Conservation (phyloP, 2,113 vertebrate species). For the Thalassoma bifasciatum region DNA sequence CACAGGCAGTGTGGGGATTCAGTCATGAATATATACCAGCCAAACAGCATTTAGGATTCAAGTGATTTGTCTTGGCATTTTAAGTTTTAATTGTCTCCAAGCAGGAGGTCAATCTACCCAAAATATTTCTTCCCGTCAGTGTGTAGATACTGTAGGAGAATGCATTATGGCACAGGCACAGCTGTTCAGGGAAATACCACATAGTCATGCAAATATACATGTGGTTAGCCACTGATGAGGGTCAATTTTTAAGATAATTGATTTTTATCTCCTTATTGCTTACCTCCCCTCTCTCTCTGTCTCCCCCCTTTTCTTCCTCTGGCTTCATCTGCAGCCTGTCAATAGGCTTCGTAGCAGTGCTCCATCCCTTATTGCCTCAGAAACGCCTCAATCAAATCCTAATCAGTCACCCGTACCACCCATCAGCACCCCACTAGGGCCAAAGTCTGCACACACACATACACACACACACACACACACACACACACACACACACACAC, state of each 20-base stretch:
- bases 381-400: constrained; percentile 84
- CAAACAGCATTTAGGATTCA: constrained; percentile 68
- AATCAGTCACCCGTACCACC: constrained; percentile 78
- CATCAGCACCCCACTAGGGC: constrained; percentile 62
- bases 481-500: too few relatives aligned
- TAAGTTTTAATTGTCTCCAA: constrained; percentile 75
- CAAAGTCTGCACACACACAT: constrained; percentile 22
- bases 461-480: too few relatives aligned
- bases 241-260: constrained; percentile 82
- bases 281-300: constrained; percentile 58
- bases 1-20: constrained; percentile 52
- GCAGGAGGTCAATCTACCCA: constrained; percentile 55
- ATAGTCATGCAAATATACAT: constrained; percentile 26
- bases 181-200: constrained; percentile 28
- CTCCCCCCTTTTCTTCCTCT: constrained; percentile 55
- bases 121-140: constrained; percentile 46
- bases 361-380: constrained; percentile 79
- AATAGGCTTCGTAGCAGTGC: constrained; percentile 76
- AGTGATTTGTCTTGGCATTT: constrained; percentile 78
- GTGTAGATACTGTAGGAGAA: constrained; percentile 33
- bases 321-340: constrained; percentile 84
- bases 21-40: constrained; percentile 75
- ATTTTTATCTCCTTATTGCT: constrained; percentile 82
- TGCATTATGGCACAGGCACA: constrained; percentile 32
- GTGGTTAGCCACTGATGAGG: constrained; percentile 69